Evolutionary conservation across 2,113 vertebrate species (phyloP).

Genomic region (Sterna hirundo): DNA sequence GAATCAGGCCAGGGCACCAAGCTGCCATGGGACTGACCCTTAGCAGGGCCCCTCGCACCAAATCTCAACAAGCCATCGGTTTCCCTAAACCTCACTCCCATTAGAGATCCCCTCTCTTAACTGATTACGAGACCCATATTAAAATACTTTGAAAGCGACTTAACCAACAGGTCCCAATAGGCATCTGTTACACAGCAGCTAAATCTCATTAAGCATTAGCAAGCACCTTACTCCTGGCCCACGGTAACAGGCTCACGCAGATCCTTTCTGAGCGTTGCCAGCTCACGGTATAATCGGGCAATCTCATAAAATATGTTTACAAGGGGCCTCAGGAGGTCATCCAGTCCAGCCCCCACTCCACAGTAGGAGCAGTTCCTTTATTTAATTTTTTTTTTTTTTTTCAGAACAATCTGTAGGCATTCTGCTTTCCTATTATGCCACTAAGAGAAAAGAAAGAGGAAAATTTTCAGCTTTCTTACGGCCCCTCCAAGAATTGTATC

Average conservation of each 20-base stretch:
- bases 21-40: not conserved
- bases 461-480: not conserved
- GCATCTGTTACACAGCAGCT: constrained; percentile 1
- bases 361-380: not conserved
- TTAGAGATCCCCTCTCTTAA: not conserved
- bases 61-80: not conserved
- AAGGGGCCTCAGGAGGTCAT: not conserved
- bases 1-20: not conserved
- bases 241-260: not conserved
- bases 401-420: not conserved
- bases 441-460: not conserved
- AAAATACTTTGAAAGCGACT: not conserved
- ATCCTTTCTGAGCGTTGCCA: not conserved
- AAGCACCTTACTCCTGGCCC: not conserved
- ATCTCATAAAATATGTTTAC: constrained; percentile 12
- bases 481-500: not conserved
- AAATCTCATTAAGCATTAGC: constrained; percentile 3
- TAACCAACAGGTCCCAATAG: not conserved
- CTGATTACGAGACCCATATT: not conserved
- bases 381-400: not conserved
- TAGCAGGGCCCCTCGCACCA: not conserved
- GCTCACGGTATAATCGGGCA: not conserved
- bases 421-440: not conserved
- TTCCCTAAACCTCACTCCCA: not conserved
- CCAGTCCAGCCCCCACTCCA: not conserved